Percentiles rank a stretch among this genome's conserved stretches.
Evolutionary conservation across 2,888 invertebrate species (phyloP).

Genomic region (Agonopterix alstromeriana): DNA sequence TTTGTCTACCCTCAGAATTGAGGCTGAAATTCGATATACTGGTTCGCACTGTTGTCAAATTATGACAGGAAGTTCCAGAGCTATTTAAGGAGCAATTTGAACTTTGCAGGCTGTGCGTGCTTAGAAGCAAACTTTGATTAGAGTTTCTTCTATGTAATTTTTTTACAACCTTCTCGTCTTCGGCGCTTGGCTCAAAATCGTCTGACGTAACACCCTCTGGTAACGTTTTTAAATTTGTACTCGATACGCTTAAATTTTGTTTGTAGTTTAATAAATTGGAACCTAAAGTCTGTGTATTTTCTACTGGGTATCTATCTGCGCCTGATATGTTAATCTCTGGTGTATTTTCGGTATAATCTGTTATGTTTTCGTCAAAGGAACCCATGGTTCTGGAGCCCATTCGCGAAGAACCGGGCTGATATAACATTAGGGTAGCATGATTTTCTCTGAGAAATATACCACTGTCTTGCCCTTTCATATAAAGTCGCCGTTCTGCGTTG

Average conservation of each 20-base stretch:
- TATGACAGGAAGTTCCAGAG: slow-evolving; percentile 61
- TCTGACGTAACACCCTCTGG: slow-evolving; percentile 84
- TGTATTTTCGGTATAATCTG: slow-evolving; percentile 46
- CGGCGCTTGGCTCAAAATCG: slow-evolving; percentile 72
- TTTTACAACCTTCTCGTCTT: slow-evolving; percentile 61
- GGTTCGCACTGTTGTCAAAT: slow-evolving; percentile 56
- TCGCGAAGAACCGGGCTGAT: slow-evolving; percentile 60
- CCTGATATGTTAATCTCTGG: slow-evolving; percentile 57
- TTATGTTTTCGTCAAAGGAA: slow-evolving; percentile 67
- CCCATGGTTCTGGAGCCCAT: slow-evolving; percentile 63
- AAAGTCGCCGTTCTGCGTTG: slow-evolving; percentile 51
- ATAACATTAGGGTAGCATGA: slow-evolving; percentile 68
- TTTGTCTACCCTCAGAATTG: slow-evolving; percentile 56
- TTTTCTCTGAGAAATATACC: slow-evolving; percentile 68
- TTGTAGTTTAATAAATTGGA: slow-evolving; percentile 79
- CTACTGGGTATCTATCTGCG: slow-evolving; percentile 36
- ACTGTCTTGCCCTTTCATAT: slow-evolving; percentile 68
- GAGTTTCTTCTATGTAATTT: slow-evolving; percentile 77
- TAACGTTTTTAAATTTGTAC: slow-evolving; percentile 82
- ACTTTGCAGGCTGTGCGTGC: slow-evolving; percentile 71
- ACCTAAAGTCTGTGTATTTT: slow-evolving; percentile 52
- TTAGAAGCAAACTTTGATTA: slow-evolving; percentile 78
- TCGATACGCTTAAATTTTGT: slow-evolving; percentile 80
- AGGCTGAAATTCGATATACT: slow-evolving; percentile 68
- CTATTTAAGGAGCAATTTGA: slow-evolving; percentile 71